Evolutionary conservation across 2,888 invertebrate genomes (phyloP), one percentile per base, ranked within the genome.

Genomic region (Watsonalla binaria): DNA sequence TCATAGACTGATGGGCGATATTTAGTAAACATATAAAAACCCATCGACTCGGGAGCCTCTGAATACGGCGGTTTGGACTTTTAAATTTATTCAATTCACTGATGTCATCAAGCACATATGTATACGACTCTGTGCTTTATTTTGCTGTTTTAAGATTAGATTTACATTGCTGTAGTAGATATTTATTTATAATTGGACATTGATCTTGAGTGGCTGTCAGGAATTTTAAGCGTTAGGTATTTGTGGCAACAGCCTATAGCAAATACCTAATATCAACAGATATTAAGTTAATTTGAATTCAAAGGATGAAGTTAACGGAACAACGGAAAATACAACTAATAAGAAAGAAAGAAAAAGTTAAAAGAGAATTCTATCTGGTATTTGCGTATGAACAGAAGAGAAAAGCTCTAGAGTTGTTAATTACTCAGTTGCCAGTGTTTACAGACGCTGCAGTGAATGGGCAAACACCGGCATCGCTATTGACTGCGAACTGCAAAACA

Each of bases 1-100:
- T 77, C 70, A 56, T 59, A 69, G 65, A 65, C 61, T 47, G 46
- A 46, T 39, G 45, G 50, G 8, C 45, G 45, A 51, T 51, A 52
- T 52, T 55, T 49, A 34, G 46, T 53, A 51, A 53, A 54, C 53
- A 51, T 49, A 47, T 45, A 49, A 54, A 56, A 55, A 48, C 33
- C 51, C 46, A 48, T 37, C 33, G 47, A n/a, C 51, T 11, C 11
- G 42, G 15, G 42, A 11, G 46, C 34, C 7, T 46, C 46, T 13
- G 45, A 35, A 46, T 35, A 51, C 46, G 37, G 46, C 9, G 24
- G 51, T 51, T 39, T 39, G 14, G 13, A n/a, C 14, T 45, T 33
- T 37, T 13, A 8, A 37, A 49, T 49, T 48, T 37, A 49, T 49
- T 49, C 37, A 37, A 37, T 37, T 35, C 35, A 35, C 13, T 48